These are phyloP conservation scores for Corythornis madagascariensis DNA, from an alignment of 2,113 vertebrate genomes.

Conservation along the genomic window DNA sequence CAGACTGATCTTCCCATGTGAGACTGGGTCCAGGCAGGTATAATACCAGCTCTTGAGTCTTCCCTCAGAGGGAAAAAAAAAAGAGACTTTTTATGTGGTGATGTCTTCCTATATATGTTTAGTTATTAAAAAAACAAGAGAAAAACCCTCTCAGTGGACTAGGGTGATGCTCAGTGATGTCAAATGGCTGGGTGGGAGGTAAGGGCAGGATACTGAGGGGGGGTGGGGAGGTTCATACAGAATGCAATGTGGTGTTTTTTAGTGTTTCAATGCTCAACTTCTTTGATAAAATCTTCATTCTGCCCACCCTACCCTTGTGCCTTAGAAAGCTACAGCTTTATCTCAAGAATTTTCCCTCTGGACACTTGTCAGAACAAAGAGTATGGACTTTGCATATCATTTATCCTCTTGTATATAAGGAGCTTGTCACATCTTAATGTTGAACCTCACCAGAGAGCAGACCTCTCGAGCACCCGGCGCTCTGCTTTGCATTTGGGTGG, in stretches of 20 bases:
- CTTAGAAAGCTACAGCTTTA: constrained; percentile 68
- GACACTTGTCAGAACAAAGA: constrained; percentile 72
- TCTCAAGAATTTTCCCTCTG: constrained; percentile 68
- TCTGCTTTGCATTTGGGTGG: constrained; percentile 67
- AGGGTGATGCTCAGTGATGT: background rate
- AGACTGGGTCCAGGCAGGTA: background rate
- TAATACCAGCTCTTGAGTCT: background rate
- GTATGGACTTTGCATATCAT: constrained; percentile 74
- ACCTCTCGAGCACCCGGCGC: constrained; percentile 10
- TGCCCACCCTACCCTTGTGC: constrained; percentile 62
- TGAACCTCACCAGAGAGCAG: constrained; percentile 71
- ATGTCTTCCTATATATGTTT: background rate
- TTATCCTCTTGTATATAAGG: constrained; percentile 72
- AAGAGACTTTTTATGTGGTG: background rate
- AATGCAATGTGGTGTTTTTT: background rate
- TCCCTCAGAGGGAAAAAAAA: background rate
- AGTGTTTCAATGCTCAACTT: constrained; percentile 32
- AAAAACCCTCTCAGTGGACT: background rate
- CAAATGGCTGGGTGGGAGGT: background rate
- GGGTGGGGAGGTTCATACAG: background rate
- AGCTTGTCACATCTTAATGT: constrained; percentile 75
- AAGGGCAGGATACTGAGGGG: background rate
- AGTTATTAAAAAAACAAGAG: background rate
- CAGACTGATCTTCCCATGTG: background rate
- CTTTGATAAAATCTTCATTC: constrained; percentile 69